These are phyloP conservation scores for Amorpha juglandis DNA, from an alignment of 2,888 invertebrate species.

Conservation along the genomic window DNA sequence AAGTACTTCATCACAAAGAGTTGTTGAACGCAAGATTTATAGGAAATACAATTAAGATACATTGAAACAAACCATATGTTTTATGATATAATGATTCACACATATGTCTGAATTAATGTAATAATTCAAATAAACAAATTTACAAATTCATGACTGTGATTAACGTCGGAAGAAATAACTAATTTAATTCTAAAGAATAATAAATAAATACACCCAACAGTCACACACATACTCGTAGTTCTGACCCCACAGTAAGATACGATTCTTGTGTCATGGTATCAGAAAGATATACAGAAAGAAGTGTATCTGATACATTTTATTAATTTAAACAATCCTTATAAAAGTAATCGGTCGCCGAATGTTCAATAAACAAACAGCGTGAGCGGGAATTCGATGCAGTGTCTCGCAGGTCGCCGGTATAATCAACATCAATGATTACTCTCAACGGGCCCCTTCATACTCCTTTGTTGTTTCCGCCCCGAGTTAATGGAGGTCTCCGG, in stretches of 20 bases:
- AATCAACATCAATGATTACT: constrained; percentile 70
- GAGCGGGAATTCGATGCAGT: constrained; percentile 37
- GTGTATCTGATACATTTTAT: neutral
- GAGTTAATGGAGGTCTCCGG: constrained; percentile 60
- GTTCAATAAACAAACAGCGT: constrained; percentile 49
- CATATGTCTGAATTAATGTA: too few relatives aligned
- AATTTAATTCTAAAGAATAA: too few relatives aligned
- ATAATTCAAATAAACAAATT: too few relatives aligned
- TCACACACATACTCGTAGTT: too few relatives aligned
- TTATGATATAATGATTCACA: too few relatives aligned
- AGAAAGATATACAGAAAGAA: neutral
- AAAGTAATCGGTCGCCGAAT: constrained; percentile 34
- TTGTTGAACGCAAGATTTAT: neutral
- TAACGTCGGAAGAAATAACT: too few relatives aligned
- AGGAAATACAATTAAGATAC: neutral
- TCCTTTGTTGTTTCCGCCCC: constrained; percentile 73
- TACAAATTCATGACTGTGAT: too few relatives aligned
- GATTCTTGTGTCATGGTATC: too few relatives aligned
- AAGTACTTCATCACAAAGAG: constrained; percentile 10
- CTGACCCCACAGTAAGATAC: too few relatives aligned
- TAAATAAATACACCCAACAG: too few relatives aligned
- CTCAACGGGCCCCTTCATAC: constrained; percentile 54
- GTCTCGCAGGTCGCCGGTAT: constrained; percentile 54
- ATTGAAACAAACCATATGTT: neutral
- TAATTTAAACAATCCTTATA: neutral